Evolutionary conservation across 2,797 vertebrate species (phyloP).

Genomic region (Acestrorhynchus altus): DNA sequence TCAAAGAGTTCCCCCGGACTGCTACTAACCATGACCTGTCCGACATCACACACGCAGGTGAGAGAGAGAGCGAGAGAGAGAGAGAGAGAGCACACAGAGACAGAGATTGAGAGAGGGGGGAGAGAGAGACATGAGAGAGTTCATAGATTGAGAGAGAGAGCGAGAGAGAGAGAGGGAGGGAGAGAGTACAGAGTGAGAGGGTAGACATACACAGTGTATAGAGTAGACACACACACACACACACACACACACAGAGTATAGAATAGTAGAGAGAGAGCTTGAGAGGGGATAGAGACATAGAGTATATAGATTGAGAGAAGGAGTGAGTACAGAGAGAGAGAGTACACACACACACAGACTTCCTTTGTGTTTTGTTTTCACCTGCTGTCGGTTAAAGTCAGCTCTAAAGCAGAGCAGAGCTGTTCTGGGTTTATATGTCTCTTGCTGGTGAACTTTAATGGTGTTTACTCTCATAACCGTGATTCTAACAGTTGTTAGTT

Average conservation of each 20-base stretch:
- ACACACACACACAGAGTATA: too few relatives aligned
- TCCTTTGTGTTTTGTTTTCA: slow-evolving; percentile 58
- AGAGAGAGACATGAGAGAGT: not conserved
- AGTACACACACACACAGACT: too few relatives aligned
- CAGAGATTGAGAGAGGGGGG: too few relatives aligned
- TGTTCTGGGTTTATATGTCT: not conserved
- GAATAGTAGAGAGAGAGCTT: too few relatives aligned
- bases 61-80: too few relatives aligned
- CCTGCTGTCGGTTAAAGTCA: slow-evolving; percentile 60
- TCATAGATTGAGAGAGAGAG: too few relatives aligned
- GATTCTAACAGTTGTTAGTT: too few relatives aligned
- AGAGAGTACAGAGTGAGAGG: slow-evolving; percentile 8
- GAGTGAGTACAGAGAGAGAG: not conserved
- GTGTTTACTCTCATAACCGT: too few relatives aligned
- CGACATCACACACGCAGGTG: slow-evolving; percentile 90
- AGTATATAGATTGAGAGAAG: not conserved
- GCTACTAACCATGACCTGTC: slow-evolving; percentile 90
- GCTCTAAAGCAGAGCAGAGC: not conserved
- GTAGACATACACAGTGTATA: too few relatives aligned
- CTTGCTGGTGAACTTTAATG: not conserved
- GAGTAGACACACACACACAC: too few relatives aligned
- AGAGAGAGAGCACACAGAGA: too few relatives aligned
- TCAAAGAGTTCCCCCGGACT: slow-evolving; percentile 88
- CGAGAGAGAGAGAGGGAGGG: slow-evolving; percentile 22
- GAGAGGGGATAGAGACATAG: too few relatives aligned